Evolutionary conservation across 2,888 invertebrate species (phyloP), one percentile per base, ranked within the genome.

Genomic region (Melanophora roralis): DNA sequence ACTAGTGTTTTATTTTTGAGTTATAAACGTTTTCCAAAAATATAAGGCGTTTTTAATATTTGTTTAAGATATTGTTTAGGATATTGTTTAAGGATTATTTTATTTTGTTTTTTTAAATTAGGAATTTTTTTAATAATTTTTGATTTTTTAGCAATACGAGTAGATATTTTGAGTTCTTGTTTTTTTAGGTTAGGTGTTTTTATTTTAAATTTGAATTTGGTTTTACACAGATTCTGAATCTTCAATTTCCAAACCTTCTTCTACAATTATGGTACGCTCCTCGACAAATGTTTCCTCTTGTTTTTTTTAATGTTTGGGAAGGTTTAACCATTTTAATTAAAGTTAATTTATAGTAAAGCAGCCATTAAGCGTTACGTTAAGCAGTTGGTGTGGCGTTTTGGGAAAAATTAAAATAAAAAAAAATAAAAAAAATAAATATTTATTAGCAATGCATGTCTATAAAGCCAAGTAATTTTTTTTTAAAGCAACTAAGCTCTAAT

Each of bases 271-370:
- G 68, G 89, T 89, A 83, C 88, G 87, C 84, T 89, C 89, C 86
- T 89, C 89, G 82, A 89, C 84, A 84, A 88, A 86, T 82, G 89
- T 89, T 87, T 89, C 89, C 86, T 88, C 89, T 89, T 82, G 76
- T 82, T 81, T 81, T 82, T 49, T 5, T 32, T 9, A 36, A 40
- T 40, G 27, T 51, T 59, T 47, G 27, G 3, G 4, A 6, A 6
- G 27, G 27, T 27, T 5, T 27, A 27, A 27, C 27, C 3, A 27
- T 64, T 64, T 59, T 27, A 11, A 16, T 60, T 74, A 71, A 14
- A 59, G 14, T 74, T 79, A 65, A 55, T 38, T 55, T 67, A 27
- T 64, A 78, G 83, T 57, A 83, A 84, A 83, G 85, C 86, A 81
- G 75, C 68, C 82, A 82, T 49, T 78, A 86, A 86, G 87, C 87